Evolutionary conservation across 2,113 vertebrate species (phyloP), one percentile per base, ranked within the genome.

Genomic region (Gasterosteus aculeatus): DNA sequence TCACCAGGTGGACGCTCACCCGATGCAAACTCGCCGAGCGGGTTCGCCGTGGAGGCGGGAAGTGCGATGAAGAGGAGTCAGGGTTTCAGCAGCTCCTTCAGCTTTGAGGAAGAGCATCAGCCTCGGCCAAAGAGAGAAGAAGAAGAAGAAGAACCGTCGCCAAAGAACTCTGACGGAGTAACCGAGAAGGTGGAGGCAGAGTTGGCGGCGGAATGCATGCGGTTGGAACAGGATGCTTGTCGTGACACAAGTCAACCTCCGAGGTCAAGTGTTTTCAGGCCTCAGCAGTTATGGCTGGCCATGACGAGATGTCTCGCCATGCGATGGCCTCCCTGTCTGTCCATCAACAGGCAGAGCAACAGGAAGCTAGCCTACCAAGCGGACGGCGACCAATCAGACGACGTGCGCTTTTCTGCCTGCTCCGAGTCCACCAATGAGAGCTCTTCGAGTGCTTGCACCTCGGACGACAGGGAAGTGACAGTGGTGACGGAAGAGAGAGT

Each of bases 301-400:
- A 59, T 93, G 84, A 87, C 84, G 0, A 82, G 84, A 54, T 93
- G 91, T 68, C 87, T 93, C 18, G 75, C 89, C 38, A 68, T 93
- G 35, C 82, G 77, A 22, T 92, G 90, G 92, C 86, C 87, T 44
- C 81, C 83, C 16, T 88, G 89, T 77, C 68, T 90, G 47, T 86
- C 90, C 41, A 62, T 89, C 72, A 88, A 54, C 78, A 75, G 87
- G 73, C 88, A 81, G 54, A 79, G 56, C 22, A 75, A 56, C 72
- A 71, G 60, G 57, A 88, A 86, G 51, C 66, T 83, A 68, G 66
- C 71, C n/a, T 87, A 73, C 68, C 87, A 79, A 69, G 65, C 68
- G 22, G 82, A 84, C 47, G 58, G 72, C 3, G 56, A 82, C 77
- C 86, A 85, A 80, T 63, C 59, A 1, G 85, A 82, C 61, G 84